Percentiles rank a stretch among this genome's conserved stretches.
Evolutionary conservation across 2,797 vertebrate species (phyloP).

Genomic region (Sebastes umbrosus): DNA sequence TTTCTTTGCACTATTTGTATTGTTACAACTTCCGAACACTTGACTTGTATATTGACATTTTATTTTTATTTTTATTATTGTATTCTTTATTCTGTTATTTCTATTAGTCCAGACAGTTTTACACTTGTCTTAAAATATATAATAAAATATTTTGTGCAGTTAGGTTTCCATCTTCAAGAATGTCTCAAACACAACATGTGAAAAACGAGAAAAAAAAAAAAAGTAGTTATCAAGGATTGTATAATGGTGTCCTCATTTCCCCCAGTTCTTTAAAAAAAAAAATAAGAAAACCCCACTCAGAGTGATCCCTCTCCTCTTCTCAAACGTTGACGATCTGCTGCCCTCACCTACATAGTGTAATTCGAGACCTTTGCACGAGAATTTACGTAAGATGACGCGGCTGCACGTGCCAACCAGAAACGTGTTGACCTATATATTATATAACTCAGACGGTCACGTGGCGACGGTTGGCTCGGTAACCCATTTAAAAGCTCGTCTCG

Average conservation of each 20-base stretch:
- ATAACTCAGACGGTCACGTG: slow-evolving; percentile 70
- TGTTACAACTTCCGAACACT: too few species aligned
- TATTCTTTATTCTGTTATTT: too few species aligned
- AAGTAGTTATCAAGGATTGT: not conserved
- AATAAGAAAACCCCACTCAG: not conserved
- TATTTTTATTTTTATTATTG: too few species aligned
- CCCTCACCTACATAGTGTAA: slow-evolving; percentile 73
- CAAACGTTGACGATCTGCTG: slow-evolving; percentile 39
- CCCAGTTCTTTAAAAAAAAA: not conserved
- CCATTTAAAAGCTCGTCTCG: slow-evolving; percentile 31
- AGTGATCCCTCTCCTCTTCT: not conserved
- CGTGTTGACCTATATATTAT: slow-evolving; percentile 81
- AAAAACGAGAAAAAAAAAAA: not conserved
- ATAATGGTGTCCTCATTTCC: not conserved
- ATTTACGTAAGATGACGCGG: slow-evolving; percentile 70
- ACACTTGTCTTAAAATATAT: too few species aligned
- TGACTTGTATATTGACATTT: too few species aligned
- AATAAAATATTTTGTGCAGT: too few species aligned
- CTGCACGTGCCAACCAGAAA: slow-evolving; percentile 73
- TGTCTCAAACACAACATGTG: not conserved
- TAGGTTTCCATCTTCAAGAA: fast-evolving
- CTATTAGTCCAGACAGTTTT: too few species aligned
- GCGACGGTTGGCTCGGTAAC: slow-evolving; percentile 50
- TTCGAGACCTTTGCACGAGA: slow-evolving; percentile 74
- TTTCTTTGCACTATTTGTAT: too few species aligned